These are phyloP conservation scores for Cirrhinus molitorella DNA, from an alignment of 2,797 vertebrate genomes.

Conservation along the genomic window DNA sequence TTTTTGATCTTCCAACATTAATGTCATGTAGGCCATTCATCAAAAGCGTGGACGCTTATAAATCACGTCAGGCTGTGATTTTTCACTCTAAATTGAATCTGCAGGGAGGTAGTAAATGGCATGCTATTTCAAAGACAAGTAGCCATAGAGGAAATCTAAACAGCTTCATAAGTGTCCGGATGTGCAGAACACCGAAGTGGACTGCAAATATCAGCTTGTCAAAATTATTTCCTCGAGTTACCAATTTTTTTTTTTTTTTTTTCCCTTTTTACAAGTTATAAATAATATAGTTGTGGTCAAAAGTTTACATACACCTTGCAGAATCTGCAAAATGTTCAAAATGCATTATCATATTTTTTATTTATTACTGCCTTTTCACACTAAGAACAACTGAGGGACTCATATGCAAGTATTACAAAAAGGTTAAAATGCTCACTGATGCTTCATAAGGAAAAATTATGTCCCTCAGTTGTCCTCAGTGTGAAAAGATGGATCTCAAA, in stretches of 20 bases:
- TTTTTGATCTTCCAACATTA: constrained; percentile 20
- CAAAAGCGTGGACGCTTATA: background rate
- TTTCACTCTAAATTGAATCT: background rate
- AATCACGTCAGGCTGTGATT: constrained; percentile 6
- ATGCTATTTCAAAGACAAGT: constrained; percentile 16
- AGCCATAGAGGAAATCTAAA: background rate
- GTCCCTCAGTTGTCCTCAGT: too few species aligned
- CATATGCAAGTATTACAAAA: too few species aligned
- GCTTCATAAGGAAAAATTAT: too few species aligned
- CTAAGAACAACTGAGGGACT: too few species aligned
- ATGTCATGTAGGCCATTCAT: constrained; percentile 10
- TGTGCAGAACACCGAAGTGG: background rate
- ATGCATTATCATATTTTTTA: too few species aligned
- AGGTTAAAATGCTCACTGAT: too few species aligned
- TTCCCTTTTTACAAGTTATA: background rate
- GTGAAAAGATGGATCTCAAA: too few species aligned
- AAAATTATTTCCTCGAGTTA: background rate
- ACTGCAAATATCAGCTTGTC: background rate
- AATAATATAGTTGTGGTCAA: background rate
- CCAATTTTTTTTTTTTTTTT: background rate
- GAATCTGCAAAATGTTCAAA: too few species aligned
- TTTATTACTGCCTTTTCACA: too few species aligned
- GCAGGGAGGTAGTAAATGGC: constrained; percentile 7
- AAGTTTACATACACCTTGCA: too few species aligned
- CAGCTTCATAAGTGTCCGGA: background rate